Conservation (phyloP, 2,113 vertebrate genomes). For the Emydura subglobosa region DNA sequence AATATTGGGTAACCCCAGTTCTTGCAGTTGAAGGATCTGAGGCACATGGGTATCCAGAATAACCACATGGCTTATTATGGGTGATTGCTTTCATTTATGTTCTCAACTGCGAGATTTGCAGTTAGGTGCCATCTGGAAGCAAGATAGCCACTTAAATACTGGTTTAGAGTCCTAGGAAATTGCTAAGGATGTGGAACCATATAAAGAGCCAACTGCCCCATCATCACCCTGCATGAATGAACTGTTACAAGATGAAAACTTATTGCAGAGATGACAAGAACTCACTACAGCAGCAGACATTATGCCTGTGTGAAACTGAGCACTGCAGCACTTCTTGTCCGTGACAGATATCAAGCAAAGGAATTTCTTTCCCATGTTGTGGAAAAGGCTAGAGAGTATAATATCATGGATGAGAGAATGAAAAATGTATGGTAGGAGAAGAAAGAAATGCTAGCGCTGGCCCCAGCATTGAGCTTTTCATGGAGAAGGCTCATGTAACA, state of each 20-base stretch:
- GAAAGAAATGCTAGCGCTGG: background rate
- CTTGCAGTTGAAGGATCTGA: background rate
- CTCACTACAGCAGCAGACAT: constrained; percentile 6
- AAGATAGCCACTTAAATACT: background rate
- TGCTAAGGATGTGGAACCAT: constrained; percentile 20
- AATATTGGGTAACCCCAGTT: constrained; percentile 24
- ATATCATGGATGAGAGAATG: background rate
- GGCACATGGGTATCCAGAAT: constrained; percentile 15
- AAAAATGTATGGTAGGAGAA: background rate
- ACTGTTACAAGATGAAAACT: background rate
- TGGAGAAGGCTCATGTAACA: background rate
- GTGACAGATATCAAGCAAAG: background rate
- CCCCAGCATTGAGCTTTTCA: background rate
- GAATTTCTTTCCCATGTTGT: background rate
- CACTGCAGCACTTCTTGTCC: constrained; percentile 29
- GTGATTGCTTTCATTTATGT: constrained; percentile 34
- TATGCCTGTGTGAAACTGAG: constrained; percentile 21
- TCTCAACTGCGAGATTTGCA: background rate
- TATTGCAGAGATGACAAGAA: background rate
- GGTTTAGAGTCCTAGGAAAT: background rate
- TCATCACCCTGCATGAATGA: background rate
- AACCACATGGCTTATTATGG: constrained; percentile 28
- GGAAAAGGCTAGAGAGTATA: constrained; percentile 1
- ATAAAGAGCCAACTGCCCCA: background rate
- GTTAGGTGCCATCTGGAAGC: background rate